Base-by-base conservation (phyloP, 2,888 invertebrate genomes). In the Ametastegia equiseti region DNA sequence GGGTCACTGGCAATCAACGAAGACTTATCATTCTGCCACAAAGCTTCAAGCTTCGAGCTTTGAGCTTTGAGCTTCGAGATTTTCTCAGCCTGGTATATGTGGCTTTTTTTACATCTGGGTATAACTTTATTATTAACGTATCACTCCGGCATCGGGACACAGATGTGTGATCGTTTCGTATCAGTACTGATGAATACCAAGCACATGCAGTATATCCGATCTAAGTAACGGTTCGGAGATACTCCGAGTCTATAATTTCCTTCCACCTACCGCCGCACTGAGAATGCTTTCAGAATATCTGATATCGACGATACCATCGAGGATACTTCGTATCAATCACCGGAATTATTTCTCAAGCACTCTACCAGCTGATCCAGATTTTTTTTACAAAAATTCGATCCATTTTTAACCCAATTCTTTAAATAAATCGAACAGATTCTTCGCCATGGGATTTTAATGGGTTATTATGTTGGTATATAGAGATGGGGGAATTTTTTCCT, bases 1-100 rank as follows among this genome's bases (percentile, higher is more conserved):
- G 47, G 78, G 78, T 60, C 78, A 60, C 78, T 19, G 60, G 78
- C 27, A 78, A 78, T 78, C 78, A 78, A 57, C 78, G 19, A 45
- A 63, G 57, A 63, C 50, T 75, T 75, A 75, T 75, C 50, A 75
- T 75, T 75, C 15, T 33, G 78, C 60, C 65, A 30, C 5, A 27
- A 60, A 15, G 60, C 60, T 60, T 30, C 60, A 30, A 27, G 67
- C 19, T 67, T 39, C 67, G 11, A 42, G 42, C 42, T 42, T 11
- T 1, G 11, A 42, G 1, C 42, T 42, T 42, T 11, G 11, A 2
- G 42, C 42, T 42, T 6, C 33, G 63, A 36, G 63, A 36, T 65
- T 23, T 1, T 30, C 67, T 11, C 6, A 36, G 19, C 42, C 30
- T 30, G 13, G 30, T 13, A 30, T 6, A 33, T 19, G 15, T n/a